phyloP scores from a whole-genome alignment of 2,797 vertebrate species.

The Sitta carolinensis region DNA sequence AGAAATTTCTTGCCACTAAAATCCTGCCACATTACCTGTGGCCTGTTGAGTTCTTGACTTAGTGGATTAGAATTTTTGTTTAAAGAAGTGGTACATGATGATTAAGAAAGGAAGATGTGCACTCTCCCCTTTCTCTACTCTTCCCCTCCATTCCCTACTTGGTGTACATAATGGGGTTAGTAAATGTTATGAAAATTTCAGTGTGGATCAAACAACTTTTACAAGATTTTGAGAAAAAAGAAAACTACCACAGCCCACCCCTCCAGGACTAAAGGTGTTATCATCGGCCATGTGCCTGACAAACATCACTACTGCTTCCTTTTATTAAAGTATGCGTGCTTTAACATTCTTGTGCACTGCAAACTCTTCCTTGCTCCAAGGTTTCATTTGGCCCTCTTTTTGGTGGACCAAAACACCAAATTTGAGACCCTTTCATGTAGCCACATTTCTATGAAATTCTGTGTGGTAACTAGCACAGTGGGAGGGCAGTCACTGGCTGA shows the following conservation, averaged over 20 bases:
- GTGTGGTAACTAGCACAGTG: not conserved
- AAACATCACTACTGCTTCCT: not conserved
- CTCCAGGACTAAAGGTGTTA: not conserved
- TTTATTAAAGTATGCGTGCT: fast-evolving
- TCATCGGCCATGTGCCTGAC: not conserved
- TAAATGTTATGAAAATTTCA: not conserved
- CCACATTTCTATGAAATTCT: not conserved
- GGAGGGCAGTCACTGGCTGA: not conserved
- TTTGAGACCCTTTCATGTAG: not conserved
- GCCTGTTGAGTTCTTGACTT: not conserved
- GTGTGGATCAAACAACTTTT: not conserved
- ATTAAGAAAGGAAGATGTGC: not conserved
- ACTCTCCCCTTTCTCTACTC: not conserved
- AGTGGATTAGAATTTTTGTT: not conserved
- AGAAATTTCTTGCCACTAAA: not conserved
- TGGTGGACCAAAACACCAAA: not conserved
- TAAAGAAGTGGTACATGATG: not conserved
- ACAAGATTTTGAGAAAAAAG: not conserved
- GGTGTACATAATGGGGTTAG: not conserved
- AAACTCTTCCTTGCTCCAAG: not conserved
- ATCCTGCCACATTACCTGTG: not conserved
- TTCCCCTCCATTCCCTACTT: not conserved
- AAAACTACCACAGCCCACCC: not conserved
- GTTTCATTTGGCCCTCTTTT: not conserved
- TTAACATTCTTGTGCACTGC: fast-evolving